Base-by-base conservation (phyloP, 2,797 vertebrate species). In the Urocyon cinereoargenteus region DNA sequence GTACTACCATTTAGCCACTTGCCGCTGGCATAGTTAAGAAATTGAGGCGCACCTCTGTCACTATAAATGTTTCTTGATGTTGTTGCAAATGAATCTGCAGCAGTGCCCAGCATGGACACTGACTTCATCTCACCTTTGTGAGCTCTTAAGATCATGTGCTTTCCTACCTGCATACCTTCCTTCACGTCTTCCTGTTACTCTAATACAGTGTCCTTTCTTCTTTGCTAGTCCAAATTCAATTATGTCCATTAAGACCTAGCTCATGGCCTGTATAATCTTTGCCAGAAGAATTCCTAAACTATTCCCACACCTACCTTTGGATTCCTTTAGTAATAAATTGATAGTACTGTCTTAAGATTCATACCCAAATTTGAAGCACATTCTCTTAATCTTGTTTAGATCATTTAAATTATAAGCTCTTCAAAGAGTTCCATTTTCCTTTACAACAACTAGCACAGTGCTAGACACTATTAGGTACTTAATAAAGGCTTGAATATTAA, bases 31-130 rank as follows among this genome's bases (percentile, higher is more conserved):
- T 15, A 7, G n/a, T n/a, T n/a, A 4, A 61, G 26, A 84, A 59
- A 34, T 0, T 4, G 84, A 62, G 12, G 40, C n/a, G 0, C 7
- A 15, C 1, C 49, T 49, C 16, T 55, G 31, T 62, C 10, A 21
- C 31, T 1, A 0, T 19, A 13, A 9, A 4, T 14, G 15, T 21
- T 22, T 18, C 49, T 51, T 28, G 22, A 62, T 4, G 1, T 22
- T 13, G 13, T 59, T 19, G 22, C n/a, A 64, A 6, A 36, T n/a
- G n/a, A 86, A 49, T 78, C 18, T 2, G 0, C 49, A 19, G 2
- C 0, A 36, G 49, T 16, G 19, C 40, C 34, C 13, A 1, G 22
- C 8, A 18, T 40, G 14, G 26, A 49, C 59, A 28, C 16, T 5
- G 11, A 15, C 12, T 26, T 28, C 5, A 8, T 19, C 57, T 45